Evolutionary conservation across 1,140 invertebrate species (phyloP), one percentile per base, ranked within the genome.

Genomic region (Lasioglossum albipes): DNA sequence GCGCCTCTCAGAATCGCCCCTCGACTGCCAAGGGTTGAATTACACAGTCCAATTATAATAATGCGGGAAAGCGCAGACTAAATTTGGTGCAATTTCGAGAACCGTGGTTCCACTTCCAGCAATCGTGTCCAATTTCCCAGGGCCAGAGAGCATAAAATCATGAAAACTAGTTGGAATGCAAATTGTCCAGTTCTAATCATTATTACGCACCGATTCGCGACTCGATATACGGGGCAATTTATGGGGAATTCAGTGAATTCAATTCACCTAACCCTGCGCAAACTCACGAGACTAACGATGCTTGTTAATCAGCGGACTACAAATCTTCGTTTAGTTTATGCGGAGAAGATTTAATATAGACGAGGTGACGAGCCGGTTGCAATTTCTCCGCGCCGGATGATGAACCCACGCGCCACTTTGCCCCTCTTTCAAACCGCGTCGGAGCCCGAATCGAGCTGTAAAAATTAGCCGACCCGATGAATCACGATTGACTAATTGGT

Each of bases 281-380:
- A 27, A 27, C 27, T 27, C 27, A 27, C 69, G 22, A 73, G 45
- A 66, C 77, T 73, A 79, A 87, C 64, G n/a, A 65, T 13, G 45
- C 57, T 20, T 54, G 12, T 82, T 82, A 84, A 84, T 87, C 85
- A 79, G 64, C 61, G 36, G 57, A 68, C 57, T n/a, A 79, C 86
- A 82, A 84, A 84, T 87, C 82, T 79, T 87, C 83, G 42, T 87
- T 87, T 78, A 59, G 59, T 77, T 84, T 71, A 78, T 84, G 76
- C 36, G 64, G 65, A 66, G 77, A 77, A 61, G 78, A 84, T 85
- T 81, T 70, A 68, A 75, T 22, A 79, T 49, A 49, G 45, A 13
- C 45, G 12, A 49, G 45, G 31, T 42, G 0, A 27, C 42, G 41
- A 22, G 31, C 45, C 9, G 61, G 54, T 64, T 68, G 82, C 62